phyloP scores from a whole-genome alignment of 2,888 invertebrate species.

The Pinctada fucata region DNA sequence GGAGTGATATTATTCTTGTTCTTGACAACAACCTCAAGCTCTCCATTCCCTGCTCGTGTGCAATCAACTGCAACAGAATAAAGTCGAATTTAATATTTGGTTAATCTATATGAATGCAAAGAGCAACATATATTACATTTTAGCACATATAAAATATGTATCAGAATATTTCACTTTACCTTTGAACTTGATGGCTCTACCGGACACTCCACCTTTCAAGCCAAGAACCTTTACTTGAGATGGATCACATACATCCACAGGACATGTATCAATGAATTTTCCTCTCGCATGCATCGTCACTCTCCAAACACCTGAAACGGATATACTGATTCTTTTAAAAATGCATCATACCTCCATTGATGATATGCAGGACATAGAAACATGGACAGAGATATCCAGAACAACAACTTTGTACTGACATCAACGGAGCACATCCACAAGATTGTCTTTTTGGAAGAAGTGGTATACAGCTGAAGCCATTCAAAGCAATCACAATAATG shows the following conservation, averaged over 20 bases:
- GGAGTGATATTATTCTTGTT: constrained; percentile 88
- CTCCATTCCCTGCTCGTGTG: constrained; percentile 92
- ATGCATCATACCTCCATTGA: neutral
- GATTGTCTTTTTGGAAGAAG: no score
- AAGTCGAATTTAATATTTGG: neutral
- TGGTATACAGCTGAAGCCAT: no score
- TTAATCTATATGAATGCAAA: no score
- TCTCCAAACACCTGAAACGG: constrained; percentile 59
- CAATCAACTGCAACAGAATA: constrained; percentile 83
- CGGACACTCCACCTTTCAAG: constrained; percentile 56
- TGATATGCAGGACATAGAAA: neutral
- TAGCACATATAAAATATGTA: neutral
- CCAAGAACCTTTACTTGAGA: constrained; percentile 65
- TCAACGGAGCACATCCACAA: no score
- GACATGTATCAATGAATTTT: constrained; percentile 59
- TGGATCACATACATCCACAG: constrained; percentile 68
- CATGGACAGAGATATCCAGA: no score
- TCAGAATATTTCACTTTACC: constrained; percentile 39
- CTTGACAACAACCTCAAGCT: constrained; percentile 90
- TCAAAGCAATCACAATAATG: no score
- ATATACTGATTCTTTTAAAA: neutral
- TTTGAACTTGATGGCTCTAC: constrained; percentile 58
- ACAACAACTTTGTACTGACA: no score
- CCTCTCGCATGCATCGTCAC: constrained; percentile 59
- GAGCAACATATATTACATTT: neutral